Conservation (phyloP, 1,140 invertebrate species). For the Himalopsyche phryganea region DNA sequence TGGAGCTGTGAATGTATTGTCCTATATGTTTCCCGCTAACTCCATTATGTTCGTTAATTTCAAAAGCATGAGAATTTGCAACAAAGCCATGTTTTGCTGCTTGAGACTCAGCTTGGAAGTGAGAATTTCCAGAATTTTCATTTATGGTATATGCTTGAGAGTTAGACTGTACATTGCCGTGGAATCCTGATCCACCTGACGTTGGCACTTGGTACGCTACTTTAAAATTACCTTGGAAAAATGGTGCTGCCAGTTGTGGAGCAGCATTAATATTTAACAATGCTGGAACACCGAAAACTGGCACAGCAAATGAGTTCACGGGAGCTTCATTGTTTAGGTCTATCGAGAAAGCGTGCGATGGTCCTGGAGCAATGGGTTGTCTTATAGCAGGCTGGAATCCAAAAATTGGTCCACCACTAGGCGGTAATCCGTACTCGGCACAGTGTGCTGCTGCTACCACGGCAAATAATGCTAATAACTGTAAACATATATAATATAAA, state of each 20-base stretch:
- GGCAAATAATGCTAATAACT: neutral
- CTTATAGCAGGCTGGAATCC: conserved; percentile 11
- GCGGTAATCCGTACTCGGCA: conserved; percentile 16
- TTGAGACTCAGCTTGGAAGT: no score
- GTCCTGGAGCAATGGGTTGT: conserved; percentile 4
- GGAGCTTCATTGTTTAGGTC: neutral
- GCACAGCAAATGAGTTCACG: neutral
- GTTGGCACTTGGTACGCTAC: no score
- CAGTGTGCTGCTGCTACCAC: neutral
- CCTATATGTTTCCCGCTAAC: neutral
- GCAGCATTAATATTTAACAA: no score
- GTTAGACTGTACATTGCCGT: no score
- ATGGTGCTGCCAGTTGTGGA: no score
- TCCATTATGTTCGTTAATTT: conserved; percentile 5
- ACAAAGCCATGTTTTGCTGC: no score
- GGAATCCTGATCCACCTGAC: no score
- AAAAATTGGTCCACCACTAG: neutral
- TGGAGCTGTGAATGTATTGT: neutral
- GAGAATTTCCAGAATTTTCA: no score
- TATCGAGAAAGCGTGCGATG: neutral
- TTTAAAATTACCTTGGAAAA: no score
- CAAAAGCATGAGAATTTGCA: conserved; percentile 7
- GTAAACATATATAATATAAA: neutral
- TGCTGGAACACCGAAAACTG: no score
- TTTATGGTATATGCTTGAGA: no score